Evolutionary conservation across 1,140 invertebrate genomes (phyloP).

Genomic region (Drosophila persimilis): DNA sequence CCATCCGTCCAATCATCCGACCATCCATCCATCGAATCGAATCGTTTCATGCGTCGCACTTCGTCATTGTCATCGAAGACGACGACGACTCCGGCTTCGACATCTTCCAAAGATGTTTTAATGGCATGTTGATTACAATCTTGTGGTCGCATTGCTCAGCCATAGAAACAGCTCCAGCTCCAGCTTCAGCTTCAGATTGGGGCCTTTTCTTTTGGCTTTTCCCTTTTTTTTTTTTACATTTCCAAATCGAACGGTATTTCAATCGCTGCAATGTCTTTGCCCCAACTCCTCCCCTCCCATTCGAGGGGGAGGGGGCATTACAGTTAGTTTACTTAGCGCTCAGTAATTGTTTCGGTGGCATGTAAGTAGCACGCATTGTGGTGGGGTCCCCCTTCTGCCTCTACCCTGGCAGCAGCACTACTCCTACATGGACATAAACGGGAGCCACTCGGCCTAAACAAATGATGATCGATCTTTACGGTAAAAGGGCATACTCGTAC

Average conservation of each 20-base stretch:
- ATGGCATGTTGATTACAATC: constrained; percentile 82
- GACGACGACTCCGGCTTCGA: constrained; percentile 40
- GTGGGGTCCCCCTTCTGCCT: neutral
- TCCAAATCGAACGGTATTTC: constrained; percentile 67
- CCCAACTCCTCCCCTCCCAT: neutral
- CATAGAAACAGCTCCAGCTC: too few relatives aligned
- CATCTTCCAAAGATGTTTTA: constrained; percentile 78
- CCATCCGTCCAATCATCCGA: constrained; percentile 18
- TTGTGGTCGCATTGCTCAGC: constrained; percentile 61
- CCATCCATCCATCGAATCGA: constrained; percentile 50
- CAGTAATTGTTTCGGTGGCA: constrained; percentile 81
- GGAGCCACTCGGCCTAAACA: constrained; percentile 71
- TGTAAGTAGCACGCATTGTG: constrained; percentile 80
- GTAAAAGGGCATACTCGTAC: constrained; percentile 56
- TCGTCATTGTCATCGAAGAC: constrained; percentile 74
- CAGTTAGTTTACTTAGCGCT: constrained; percentile 80
- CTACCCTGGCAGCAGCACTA: neutral
- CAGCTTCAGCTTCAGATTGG: neutral
- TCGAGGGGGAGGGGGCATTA: constrained; percentile 46
- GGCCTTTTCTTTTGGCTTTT: constrained; percentile 63
- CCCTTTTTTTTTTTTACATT: constrained; percentile 40
- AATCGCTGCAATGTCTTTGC: constrained; percentile 36
- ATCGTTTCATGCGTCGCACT: constrained; percentile 69
- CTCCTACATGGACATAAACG: constrained; percentile 61
- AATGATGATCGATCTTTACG: constrained; percentile 77